Base-by-base conservation (phyloP, 2,113 vertebrate species). In the Sinocyclocheilus anophthalmus region DNA sequence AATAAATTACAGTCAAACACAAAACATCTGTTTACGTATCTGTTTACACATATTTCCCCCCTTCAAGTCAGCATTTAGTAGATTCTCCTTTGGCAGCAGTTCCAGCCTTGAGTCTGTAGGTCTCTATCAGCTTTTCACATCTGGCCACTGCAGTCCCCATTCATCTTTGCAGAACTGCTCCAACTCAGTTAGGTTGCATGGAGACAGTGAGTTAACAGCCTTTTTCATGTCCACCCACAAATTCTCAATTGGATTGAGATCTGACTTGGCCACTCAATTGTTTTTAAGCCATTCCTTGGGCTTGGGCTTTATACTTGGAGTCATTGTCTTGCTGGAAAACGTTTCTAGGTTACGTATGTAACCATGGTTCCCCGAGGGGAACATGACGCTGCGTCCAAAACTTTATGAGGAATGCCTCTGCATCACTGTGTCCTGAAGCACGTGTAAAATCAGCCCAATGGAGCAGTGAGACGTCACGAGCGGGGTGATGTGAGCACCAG, bases 241-340 rank as follows among this genome's bases (percentile, higher is more conserved):
- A 75, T 75, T 75, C 72, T 75, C 72, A 48, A 75, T 45, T 45
- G 72, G 72, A 75, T 24, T 48, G 12, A 48, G 72, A 75, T 75
- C 39, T 48, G 72, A 75, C 72, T 75, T 75, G 72, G 72, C 39
- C 11, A 48, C 72, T 48, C 20, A 45, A 45, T 75, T 75, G 72
- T 48, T 48, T 75, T 75, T 48, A 48, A n/a, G 72, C 39, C 70
- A 42, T 72, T 72, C 33, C 70, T n/a, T 75, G 22, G 39, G 72
- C 72, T 45, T 39, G 67, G 33, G 67, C 7, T 16, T 18, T 69
- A 33, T 18, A 69, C 65, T 37, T 70, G 67, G 33, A 70, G 16
- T 45, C 39, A 75, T 3, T 48, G 72, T 14, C 39, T 75, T 13
- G 12, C 72, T 75, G 12, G 22, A 75, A 75, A 75, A 75, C 72